phyloP scores from a whole-genome alignment of 2,888 invertebrate species.

The Drosophila kanekoi region DNA sequence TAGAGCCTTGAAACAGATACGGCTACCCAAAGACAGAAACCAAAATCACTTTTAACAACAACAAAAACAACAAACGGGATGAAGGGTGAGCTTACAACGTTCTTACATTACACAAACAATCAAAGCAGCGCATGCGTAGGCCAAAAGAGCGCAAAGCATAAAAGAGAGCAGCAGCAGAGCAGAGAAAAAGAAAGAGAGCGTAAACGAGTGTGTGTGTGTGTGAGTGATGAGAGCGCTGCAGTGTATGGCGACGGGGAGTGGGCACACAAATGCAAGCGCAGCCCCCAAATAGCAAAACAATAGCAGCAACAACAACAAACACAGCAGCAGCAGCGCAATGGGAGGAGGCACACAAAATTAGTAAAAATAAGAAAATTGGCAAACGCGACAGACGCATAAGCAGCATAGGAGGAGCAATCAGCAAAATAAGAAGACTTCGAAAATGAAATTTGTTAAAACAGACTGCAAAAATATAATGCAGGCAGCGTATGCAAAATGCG shows the following conservation, averaged over 20 bases:
- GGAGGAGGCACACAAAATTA: constrained; percentile 58
- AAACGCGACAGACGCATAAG: constrained; percentile 43
- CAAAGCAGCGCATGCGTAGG: constrained; percentile 74
- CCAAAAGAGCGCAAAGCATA: constrained; percentile 7
- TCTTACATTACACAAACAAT: constrained; percentile 76
- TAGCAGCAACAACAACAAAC: constrained; percentile 41
- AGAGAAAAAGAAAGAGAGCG: constrained; percentile 7
- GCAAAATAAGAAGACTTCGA: constrained; percentile 27
- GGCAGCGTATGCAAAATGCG: constrained; percentile 67
- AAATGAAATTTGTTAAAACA: constrained; percentile 46
- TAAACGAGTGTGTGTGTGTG: constrained; percentile 1
- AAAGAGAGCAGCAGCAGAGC: constrained; percentile 19
- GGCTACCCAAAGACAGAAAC: constrained; percentile 22
- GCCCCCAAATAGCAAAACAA: constrained; percentile 67
- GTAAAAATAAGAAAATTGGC: constrained; percentile 62
- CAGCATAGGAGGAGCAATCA: constrained; percentile 18
- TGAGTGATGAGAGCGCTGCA: constrained; percentile 34
- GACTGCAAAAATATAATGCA: constrained; percentile 36
- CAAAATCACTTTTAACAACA: constrained; percentile 19
- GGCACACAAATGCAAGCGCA: constrained; percentile 67
- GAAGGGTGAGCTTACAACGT: constrained; percentile 59
- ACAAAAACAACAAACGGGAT: constrained; percentile 6
- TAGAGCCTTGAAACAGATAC: constrained; percentile 55
- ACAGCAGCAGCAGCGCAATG: constrained; percentile 1
- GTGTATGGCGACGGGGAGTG: constrained; percentile 26